Percentiles rank a stretch among this genome's conserved stretches.
Conservation (phyloP, 2,797 vertebrate genomes). For the Trichosurus vulpecula region DNA sequence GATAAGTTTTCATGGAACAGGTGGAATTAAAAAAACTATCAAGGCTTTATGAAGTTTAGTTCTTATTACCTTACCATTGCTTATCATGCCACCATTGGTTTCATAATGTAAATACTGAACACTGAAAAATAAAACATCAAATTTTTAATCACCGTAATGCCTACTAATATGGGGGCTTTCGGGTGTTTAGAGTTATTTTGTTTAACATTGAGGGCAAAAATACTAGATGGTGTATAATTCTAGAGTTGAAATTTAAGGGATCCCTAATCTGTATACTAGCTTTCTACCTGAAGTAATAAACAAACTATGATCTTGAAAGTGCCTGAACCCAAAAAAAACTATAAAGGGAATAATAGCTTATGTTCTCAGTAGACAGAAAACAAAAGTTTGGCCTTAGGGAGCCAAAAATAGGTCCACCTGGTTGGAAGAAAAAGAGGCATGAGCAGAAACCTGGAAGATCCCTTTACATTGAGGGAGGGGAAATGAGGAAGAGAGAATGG, state of each 20-base stretch:
- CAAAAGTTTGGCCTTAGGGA: not conserved
- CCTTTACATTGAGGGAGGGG: not conserved
- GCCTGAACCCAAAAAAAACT: constrained; percentile 89
- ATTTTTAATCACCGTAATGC: constrained; percentile 79
- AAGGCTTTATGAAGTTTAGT: constrained; percentile 83
- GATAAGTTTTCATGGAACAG: not conserved
- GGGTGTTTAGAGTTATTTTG: constrained; percentile 82
- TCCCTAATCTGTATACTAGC: constrained; percentile 93
- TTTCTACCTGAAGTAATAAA: constrained; percentile 95
- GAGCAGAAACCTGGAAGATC: not conserved
- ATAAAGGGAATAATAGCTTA: not conserved
- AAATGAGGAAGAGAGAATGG: not conserved
- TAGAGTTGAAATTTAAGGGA: constrained; percentile 92
- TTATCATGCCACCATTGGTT: constrained; percentile 80
- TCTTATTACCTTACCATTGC: constrained; percentile 83
- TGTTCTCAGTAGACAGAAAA: not conserved
- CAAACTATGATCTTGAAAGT: constrained; percentile 99
- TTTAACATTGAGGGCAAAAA: constrained; percentile 85
- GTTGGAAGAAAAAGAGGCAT: not conserved
- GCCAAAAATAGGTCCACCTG: not conserved
- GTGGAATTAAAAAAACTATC: not conserved
- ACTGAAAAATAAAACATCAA: constrained; percentile 81
- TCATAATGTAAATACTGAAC: constrained; percentile 86
- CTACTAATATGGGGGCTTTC: constrained; percentile 84
- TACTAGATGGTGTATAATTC: constrained; percentile 91